Conservation (phyloP, 2,797 vertebrate species). For the Cheracebus regulus region DNA sequence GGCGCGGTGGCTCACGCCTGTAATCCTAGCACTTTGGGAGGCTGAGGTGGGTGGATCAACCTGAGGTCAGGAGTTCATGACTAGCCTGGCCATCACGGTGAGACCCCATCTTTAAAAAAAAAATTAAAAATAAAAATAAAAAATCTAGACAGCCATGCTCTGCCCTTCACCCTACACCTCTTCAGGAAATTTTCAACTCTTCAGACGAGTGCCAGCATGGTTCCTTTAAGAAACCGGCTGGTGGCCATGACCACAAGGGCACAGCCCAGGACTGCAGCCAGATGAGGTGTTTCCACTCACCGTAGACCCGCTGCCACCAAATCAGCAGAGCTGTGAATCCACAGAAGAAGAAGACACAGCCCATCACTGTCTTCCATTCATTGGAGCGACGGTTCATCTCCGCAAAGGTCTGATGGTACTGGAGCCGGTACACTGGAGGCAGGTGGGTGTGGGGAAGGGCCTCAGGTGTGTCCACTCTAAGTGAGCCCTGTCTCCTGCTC, state of each 20-base stretch:
- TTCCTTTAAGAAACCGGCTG: neutral
- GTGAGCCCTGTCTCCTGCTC: neutral
- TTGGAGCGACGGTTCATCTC: slow-evolving; percentile 87
- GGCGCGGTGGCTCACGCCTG: too few relatives aligned
- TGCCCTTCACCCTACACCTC: neutral
- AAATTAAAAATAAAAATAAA: too few relatives aligned
- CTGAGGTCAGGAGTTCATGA: too few relatives aligned
- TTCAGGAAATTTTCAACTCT: neutral
- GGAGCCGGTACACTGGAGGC: slow-evolving; percentile 89
- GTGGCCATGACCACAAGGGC: neutral
- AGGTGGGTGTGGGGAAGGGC: too few relatives aligned
- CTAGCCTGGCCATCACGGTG: too few relatives aligned
- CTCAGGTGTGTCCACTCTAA: neutral
- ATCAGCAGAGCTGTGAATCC: slow-evolving; percentile 90
- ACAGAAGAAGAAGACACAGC: slow-evolving; percentile 86
- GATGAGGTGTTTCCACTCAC: slow-evolving; percentile 76
- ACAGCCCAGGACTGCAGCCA: too few relatives aligned
- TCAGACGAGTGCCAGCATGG: neutral
- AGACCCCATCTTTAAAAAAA: too few relatives aligned
- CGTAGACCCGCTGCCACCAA: slow-evolving; percentile 88
- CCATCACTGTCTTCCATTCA: slow-evolving; percentile 91
- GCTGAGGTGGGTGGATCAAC: too few relatives aligned
- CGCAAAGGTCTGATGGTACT: slow-evolving; percentile 86
- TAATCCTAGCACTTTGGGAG: too few relatives aligned
- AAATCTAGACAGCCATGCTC: neutral